phyloP scores from a whole-genome alignment of 2,888 invertebrate species.

The Nemotelus nigrinus region DNA sequence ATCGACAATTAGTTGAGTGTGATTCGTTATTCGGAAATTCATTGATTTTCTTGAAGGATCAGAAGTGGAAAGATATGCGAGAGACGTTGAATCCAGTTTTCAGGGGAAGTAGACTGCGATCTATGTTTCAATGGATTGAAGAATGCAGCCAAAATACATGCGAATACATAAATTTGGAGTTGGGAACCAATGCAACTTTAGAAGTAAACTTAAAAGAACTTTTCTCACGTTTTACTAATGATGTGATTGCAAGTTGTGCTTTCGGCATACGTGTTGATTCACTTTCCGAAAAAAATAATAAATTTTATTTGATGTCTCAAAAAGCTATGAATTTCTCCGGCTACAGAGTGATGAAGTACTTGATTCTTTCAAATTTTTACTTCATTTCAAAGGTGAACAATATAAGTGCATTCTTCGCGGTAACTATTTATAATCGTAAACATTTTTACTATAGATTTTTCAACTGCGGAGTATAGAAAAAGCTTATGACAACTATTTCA shows the following conservation, averaged over 20 bases:
- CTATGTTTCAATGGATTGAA: conserved; percentile 59
- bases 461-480: conserved; percentile 60
- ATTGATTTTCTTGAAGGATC: conserved; percentile 44
- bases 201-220: conserved; percentile 64
- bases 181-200: neutral
- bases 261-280: conserved; percentile 67
- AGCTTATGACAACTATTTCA: conserved; percentile 62
- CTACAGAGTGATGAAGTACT: conserved; percentile 53
- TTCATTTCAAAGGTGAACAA: conserved; percentile 52
- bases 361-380: conserved; percentile 52
- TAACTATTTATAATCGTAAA: neutral
- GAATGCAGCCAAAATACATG: conserved; percentile 55
- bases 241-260: conserved; percentile 68
- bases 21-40: conserved; percentile 58
- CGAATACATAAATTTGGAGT: conserved; percentile 30
- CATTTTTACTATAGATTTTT: conserved; percentile 52
- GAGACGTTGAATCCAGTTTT: conserved; percentile 59
- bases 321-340: conserved; percentile 63
- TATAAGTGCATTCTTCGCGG: neutral
- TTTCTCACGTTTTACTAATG: conserved; percentile 66
- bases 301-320: conserved; percentile 66
- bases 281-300: conserved; percentile 63
- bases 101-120: conserved; percentile 59
- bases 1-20: conserved; percentile 62
- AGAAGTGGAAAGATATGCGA: conserved; percentile 59